These are phyloP conservation scores for Corythornis cristatus DNA, from an alignment of 2,113 vertebrate genomes.

Conservation along the genomic window DNA sequence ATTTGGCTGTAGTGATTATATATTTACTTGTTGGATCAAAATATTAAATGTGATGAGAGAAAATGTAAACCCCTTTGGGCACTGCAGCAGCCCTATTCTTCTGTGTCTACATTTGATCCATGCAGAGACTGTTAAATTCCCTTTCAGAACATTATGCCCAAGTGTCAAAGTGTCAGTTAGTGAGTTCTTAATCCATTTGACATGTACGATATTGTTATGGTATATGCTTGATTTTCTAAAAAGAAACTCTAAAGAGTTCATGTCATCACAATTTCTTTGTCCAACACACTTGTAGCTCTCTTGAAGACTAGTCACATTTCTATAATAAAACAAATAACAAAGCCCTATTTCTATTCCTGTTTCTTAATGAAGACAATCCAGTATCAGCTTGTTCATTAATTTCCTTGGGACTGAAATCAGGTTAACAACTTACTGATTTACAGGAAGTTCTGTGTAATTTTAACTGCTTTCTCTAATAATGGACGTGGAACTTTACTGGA, in stretches of 20 bases:
- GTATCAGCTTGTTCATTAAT: background rate
- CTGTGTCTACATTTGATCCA: background rate
- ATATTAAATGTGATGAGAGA: background rate
- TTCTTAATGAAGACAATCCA: background rate
- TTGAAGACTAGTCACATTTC: background rate
- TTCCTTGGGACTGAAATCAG: background rate
- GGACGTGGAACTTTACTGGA: background rate
- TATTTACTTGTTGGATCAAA: background rate
- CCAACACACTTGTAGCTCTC: background rate
- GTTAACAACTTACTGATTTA: background rate
- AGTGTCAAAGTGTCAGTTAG: constrained; percentile 44
- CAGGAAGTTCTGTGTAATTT: background rate
- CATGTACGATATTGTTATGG: constrained; percentile 15
- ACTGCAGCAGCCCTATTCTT: rapidly evolving
- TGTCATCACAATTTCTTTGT: constrained; percentile 2
- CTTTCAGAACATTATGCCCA: background rate
- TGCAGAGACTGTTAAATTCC: background rate
- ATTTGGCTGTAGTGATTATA: background rate
- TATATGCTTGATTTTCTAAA: background rate
- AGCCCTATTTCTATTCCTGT: background rate
- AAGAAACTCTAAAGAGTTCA: background rate
- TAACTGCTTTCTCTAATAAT: background rate
- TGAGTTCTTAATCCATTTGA: constrained; percentile 42
- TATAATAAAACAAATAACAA: too few relatives aligned
- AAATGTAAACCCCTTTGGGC: background rate